Evolutionary conservation across 2,888 invertebrate genomes (phyloP).

Genomic region (Cephus spinipes): DNA sequence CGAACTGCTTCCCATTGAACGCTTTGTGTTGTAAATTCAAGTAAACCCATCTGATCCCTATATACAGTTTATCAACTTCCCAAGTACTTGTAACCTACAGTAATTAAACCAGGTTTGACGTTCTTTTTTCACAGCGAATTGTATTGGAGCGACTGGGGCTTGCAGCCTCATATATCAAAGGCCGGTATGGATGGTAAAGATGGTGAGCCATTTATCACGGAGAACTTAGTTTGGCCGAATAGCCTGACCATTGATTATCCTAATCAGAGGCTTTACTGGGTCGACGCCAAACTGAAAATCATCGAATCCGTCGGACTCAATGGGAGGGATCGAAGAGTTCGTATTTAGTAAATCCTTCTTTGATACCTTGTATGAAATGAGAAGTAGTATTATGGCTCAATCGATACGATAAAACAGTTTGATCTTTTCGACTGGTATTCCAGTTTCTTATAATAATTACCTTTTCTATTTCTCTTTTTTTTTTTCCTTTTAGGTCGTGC

Average conservation of each 20-base stretch:
- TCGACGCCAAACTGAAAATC: slow-evolving; percentile 79
- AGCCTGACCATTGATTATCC: slow-evolving; percentile 87
- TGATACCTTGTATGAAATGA: slow-evolving; percentile 9
- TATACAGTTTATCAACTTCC: background rate
- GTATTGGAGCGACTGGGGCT: slow-evolving; percentile 94
- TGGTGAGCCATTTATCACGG: slow-evolving; percentile 72
- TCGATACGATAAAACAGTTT: background rate
- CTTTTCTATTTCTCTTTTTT: slow-evolving; percentile 2
- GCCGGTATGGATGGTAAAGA: slow-evolving; percentile 88
- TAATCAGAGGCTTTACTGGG: slow-evolving; percentile 87
- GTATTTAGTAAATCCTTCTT: slow-evolving; percentile 24
- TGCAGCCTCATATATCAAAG: slow-evolving; percentile 77
- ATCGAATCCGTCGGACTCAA: slow-evolving; percentile 76
- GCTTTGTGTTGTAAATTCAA: background rate
- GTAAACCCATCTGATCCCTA: background rate
- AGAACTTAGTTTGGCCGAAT: slow-evolving; percentile 82
- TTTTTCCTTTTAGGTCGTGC: slow-evolving; percentile 57
- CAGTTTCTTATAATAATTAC: background rate
- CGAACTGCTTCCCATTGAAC: background rate
- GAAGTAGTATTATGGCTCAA: background rate
- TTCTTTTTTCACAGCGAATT: slow-evolving; percentile 72
- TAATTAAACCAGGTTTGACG: background rate
- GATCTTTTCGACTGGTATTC: background rate
- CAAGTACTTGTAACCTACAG: background rate
- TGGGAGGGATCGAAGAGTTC: slow-evolving; percentile 75